These are phyloP conservation scores for Odontomyia ornata DNA, from an alignment of 2,888 invertebrate species.

Conservation along the genomic window DNA sequence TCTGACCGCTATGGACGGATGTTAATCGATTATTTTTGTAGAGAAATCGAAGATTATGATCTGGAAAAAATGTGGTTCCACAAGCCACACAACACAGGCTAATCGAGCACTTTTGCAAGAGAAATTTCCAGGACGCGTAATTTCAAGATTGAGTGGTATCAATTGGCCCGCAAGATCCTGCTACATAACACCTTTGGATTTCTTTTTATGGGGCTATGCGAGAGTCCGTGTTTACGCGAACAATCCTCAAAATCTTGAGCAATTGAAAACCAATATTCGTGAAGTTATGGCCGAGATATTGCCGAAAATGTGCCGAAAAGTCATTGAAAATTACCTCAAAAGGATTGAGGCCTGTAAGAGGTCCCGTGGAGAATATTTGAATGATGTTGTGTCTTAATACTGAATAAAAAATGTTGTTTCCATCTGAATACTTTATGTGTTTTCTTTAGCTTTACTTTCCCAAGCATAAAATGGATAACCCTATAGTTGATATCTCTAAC, in stretches of 20 bases:
- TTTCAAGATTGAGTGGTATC: neutral
- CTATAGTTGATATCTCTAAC: too few relatives aligned
- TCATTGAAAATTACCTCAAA: conserved; percentile 22
- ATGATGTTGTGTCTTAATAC: neutral
- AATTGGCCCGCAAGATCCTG: conserved; percentile 34
- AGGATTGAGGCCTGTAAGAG: neutral
- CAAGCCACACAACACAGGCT: conserved; percentile 3
- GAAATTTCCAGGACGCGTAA: conserved; percentile 2
- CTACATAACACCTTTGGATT: conserved; percentile 31
- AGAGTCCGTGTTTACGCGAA: conserved; percentile 25
- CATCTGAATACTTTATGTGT: neutral
- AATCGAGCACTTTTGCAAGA: conserved; percentile 7
- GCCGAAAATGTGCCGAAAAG: conserved; percentile 4
- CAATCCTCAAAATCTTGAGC: conserved; percentile 24
- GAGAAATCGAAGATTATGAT: conserved; percentile 3
- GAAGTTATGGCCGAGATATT: conserved; percentile 12
- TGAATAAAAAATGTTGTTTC: neutral
- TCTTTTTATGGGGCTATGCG: conserved; percentile 3
- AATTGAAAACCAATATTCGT: conserved; percentile 12
- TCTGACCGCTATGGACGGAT: conserved; percentile 3
- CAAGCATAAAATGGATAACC: conserved; percentile 1
- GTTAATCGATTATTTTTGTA: neutral
- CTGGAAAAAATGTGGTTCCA: neutral
- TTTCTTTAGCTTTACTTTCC: neutral
- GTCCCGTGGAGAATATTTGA: conserved; percentile 3